Conservation (phyloP, 2,888 invertebrate genomes). For the Lobophora halterata region DNA sequence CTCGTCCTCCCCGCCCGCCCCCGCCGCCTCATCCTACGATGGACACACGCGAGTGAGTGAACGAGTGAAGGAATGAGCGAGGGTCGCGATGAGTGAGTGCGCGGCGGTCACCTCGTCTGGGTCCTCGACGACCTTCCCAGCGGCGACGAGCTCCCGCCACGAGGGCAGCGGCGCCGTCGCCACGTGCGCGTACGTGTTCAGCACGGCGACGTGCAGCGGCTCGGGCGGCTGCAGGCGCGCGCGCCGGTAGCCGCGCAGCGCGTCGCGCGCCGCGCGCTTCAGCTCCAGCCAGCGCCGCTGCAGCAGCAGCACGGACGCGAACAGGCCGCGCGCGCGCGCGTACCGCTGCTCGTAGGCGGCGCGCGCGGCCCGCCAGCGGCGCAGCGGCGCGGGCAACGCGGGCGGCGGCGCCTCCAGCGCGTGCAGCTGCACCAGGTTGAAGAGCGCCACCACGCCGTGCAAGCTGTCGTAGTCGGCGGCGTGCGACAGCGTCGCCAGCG, state of each 20-base stretch:
- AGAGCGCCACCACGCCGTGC: slow-evolving; percentile 31
- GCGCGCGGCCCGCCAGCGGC: slow-evolving; percentile 24
- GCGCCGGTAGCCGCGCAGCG: slow-evolving; percentile 15
- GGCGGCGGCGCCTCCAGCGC: slow-evolving; percentile 21
- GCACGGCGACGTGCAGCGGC: slow-evolving; percentile 28
- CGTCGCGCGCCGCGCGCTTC: slow-evolving; percentile 30
- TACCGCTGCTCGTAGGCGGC: no score
- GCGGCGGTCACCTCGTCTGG: not conserved
- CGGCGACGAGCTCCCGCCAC: slow-evolving; percentile 27
- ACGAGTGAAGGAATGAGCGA: no score
- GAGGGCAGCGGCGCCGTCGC: slow-evolving; percentile 19
- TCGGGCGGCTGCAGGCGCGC: slow-evolving; percentile 2
- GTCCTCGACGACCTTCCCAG: slow-evolving; percentile 19
- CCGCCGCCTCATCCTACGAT: no score
- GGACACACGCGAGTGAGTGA: no score
- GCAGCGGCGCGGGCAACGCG: slow-evolving; percentile 1
- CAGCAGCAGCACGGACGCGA: slow-evolving; percentile 35
- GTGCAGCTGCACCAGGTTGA: slow-evolving; percentile 36
- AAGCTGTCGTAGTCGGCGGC: slow-evolving; percentile 16
- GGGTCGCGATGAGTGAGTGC: no score
- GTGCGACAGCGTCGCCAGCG: slow-evolving; percentile 27
- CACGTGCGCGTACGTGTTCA: slow-evolving; percentile 30
- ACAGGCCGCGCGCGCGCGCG: slow-evolving; percentile 3
- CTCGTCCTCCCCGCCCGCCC: not conserved
- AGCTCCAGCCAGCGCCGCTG: slow-evolving; percentile 50